Conservation (phyloP, 2,797 vertebrate species). For the Crax fasciolata region DNA sequence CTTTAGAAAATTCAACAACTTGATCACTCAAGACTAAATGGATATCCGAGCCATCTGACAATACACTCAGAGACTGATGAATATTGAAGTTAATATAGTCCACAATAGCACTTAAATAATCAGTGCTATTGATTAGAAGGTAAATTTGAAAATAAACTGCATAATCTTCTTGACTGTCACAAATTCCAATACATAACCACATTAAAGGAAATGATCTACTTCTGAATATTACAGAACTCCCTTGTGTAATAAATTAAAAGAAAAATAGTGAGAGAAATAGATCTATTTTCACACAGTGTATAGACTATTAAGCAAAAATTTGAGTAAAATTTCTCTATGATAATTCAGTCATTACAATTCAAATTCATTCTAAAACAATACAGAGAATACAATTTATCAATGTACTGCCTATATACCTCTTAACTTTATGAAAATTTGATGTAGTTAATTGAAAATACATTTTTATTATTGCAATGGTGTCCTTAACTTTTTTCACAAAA, state of each 20-base stretch:
- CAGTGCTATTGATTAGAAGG: not conserved
- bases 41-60: not conserved
- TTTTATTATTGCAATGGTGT: not conserved
- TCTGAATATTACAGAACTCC: not conserved
- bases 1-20: not conserved
- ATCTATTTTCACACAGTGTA: not conserved
- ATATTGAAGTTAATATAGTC: not conserved
- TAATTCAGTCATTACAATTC: not conserved
- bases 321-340: not conserved
- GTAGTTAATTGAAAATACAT: not conserved
- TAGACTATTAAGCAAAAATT: not conserved
- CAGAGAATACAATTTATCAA: not conserved
- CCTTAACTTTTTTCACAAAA: not conserved
- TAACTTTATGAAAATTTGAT: not conserved
- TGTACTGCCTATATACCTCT: not conserved
- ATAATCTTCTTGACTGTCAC: not conserved
- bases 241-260: not conserved
- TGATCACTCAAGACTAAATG: not conserved
- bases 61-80: not conserved
- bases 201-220: not conserved
- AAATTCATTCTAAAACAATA: not conserved
- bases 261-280: not conserved
- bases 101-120: not conserved
- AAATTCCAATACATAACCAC: not conserved
- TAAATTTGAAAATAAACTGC: not conserved